A percentile compares a stretch with the other conserved stretches of the same genome.
phyloP scores from a whole-genome alignment of 1,140 invertebrate genomes.

The Brachionus asplanchnoidis region DNA sequence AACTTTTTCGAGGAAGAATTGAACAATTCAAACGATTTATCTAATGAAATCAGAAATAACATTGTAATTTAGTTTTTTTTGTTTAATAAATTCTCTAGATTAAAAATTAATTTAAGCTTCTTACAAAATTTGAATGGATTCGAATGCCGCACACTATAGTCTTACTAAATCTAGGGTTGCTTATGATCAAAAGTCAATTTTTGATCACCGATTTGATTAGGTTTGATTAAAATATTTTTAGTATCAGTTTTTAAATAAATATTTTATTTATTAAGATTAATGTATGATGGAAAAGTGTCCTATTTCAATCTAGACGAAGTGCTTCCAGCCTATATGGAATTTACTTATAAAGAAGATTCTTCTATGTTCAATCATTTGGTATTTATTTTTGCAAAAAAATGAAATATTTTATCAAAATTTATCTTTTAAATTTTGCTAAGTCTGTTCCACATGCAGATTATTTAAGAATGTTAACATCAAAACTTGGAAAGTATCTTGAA shows the following conservation, averaged over 20 bases:
- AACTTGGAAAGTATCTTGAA: slow-evolving; percentile 20
- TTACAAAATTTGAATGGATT: slow-evolving; percentile 37
- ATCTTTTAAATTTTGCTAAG: not conserved
- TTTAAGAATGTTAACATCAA: slow-evolving; percentile 39
- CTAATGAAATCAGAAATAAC: not conserved
- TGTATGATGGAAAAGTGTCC: slow-evolving; percentile 26
- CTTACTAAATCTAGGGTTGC: not conserved
- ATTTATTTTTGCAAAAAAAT: not conserved
- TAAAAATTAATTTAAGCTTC: not conserved
- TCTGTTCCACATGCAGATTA: slow-evolving; percentile 24
- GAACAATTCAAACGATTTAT: not conserved
- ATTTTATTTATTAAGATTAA: slow-evolving; percentile 13
- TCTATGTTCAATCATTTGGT: slow-evolving; percentile 29
- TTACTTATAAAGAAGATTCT: not conserved
- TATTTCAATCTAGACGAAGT: slow-evolving; percentile 36
- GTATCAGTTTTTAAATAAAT: not conserved
- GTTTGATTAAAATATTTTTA: not conserved
- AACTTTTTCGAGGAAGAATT: not conserved
- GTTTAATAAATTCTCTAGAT: too few species aligned
- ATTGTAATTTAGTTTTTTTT: too few species aligned
- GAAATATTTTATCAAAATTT: too few species aligned
- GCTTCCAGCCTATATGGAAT: slow-evolving; percentile 15
- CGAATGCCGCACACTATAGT: slow-evolving; percentile 37
- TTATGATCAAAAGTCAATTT: slow-evolving; percentile 25
- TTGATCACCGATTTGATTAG: slow-evolving; percentile 35